Conservation (phyloP, 2,888 invertebrate genomes). For the Holacanthella duospinosa region DNA sequence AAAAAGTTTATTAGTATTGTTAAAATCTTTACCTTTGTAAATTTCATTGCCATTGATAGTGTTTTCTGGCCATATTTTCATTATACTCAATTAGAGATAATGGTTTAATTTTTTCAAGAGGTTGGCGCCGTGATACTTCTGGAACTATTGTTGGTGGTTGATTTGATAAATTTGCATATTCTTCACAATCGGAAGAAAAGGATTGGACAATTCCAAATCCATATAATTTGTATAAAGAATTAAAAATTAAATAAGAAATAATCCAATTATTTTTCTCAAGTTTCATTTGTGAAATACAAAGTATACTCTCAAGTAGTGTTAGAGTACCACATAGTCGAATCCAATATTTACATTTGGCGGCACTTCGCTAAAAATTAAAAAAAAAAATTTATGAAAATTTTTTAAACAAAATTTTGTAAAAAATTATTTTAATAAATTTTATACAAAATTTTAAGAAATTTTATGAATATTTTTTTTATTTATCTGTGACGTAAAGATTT, state of each 20-base stretch:
- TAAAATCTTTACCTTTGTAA: too few species aligned
- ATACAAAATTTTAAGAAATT: too few species aligned
- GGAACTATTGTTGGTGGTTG: neutral
- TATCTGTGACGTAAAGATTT: too few species aligned
- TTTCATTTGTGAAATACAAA: neutral
- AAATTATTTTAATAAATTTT: too few species aligned
- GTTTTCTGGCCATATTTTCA: neutral
- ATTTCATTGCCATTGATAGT: too few species aligned
- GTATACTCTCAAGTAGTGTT: neutral
- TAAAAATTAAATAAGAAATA: neutral
- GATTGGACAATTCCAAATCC: neutral
- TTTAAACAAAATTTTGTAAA: too few species aligned
- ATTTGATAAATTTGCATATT: neutral
- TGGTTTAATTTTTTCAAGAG: too few species aligned
- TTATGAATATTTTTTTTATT: too few species aligned
- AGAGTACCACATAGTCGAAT: neutral
- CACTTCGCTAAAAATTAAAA: neutral
- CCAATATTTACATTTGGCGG: neutral
- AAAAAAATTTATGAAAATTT: neutral
- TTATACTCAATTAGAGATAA: neutral
- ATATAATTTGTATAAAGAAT: neutral
- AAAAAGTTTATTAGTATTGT: too few species aligned
- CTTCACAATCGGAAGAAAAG: neutral
- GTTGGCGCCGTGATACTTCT: too few species aligned
- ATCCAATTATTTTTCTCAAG: neutral